A percentile compares a stretch with the other conserved stretches of the same genome.
Evolutionary conservation across 2,888 invertebrate species (phyloP).

Genomic region (Agrenia bidenticulata): DNA sequence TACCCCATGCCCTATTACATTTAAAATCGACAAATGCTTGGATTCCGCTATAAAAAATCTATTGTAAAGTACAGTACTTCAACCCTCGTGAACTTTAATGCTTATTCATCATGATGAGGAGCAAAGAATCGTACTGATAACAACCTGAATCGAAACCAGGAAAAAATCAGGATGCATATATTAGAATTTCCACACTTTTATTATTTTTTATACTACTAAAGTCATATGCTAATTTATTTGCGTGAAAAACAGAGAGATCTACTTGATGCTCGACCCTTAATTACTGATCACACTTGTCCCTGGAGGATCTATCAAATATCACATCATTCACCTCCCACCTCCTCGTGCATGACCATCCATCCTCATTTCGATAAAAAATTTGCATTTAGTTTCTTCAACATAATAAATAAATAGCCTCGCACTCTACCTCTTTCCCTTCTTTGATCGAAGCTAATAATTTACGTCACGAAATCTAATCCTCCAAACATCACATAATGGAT

Average conservation of each 20-base stretch:
- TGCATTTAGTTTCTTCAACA: background rate
- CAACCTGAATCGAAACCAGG: too few species aligned
- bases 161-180: too few species aligned
- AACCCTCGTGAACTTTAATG: too few species aligned
- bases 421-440: background rate
- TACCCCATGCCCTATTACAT: too few species aligned
- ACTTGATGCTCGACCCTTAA: background rate
- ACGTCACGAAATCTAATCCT: constrained; percentile 5
- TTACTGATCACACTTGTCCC: constrained; percentile 1
- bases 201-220: too few species aligned
- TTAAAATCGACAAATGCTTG: too few species aligned
- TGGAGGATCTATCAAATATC: background rate
- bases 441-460: background rate
- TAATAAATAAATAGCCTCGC: background rate
- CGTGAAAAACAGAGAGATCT: background rate
- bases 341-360: constrained; percentile 7
- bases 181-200: too few species aligned
- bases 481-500: background rate
- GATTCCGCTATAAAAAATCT: too few species aligned
- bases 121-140: too few species aligned
- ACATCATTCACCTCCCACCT: background rate
- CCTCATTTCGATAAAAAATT: constrained; percentile 4
- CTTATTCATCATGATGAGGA: too few species aligned
- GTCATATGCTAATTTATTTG: too few species aligned
- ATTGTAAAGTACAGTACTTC: too few species aligned